Percentiles rank a stretch among this genome's conserved stretches.
Evolutionary conservation across 2,797 vertebrate genomes (phyloP).

Genomic region (Lepus townsendii): DNA sequence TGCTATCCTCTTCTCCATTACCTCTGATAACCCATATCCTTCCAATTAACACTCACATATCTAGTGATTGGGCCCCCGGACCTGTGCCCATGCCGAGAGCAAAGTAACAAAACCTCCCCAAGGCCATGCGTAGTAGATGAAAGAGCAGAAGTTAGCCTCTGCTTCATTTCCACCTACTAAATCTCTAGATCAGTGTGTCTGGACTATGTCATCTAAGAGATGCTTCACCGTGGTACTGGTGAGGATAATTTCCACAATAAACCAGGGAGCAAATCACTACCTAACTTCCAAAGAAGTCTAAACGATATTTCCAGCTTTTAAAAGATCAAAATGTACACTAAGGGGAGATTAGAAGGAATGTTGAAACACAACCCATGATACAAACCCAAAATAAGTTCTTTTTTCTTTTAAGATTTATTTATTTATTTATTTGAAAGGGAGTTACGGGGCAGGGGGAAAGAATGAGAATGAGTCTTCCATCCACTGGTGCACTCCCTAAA

Average conservation of each 20-base stretch:
- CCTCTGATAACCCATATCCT: not conserved
- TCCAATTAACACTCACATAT: not conserved
- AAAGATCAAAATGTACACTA: not conserved
- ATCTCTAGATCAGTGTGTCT: not conserved
- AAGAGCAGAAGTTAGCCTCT: not conserved
- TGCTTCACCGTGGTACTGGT: not conserved
- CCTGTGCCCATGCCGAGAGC: not conserved
- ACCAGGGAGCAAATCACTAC: not conserved
- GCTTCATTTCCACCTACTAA: not conserved
- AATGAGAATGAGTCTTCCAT: too few relatives aligned
- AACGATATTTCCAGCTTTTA: slow-evolving; percentile 8
- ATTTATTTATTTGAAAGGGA: too few relatives aligned
- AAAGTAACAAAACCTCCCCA: not conserved
- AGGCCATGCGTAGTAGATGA: not conserved
- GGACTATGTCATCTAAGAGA: not conserved
- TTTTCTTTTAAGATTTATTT: too few relatives aligned
- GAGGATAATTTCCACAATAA: not conserved
- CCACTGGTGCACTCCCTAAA: too few relatives aligned
- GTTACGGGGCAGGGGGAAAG: too few relatives aligned
- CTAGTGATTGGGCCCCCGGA: not conserved
- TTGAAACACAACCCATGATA: not conserved
- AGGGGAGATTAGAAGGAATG: not conserved
- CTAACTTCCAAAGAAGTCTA: slow-evolving; percentile 6
- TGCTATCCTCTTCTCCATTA: not conserved
- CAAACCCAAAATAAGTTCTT: not conserved